Conservation (phyloP, 2,888 invertebrate species). For the Plebejus argus region DNA sequence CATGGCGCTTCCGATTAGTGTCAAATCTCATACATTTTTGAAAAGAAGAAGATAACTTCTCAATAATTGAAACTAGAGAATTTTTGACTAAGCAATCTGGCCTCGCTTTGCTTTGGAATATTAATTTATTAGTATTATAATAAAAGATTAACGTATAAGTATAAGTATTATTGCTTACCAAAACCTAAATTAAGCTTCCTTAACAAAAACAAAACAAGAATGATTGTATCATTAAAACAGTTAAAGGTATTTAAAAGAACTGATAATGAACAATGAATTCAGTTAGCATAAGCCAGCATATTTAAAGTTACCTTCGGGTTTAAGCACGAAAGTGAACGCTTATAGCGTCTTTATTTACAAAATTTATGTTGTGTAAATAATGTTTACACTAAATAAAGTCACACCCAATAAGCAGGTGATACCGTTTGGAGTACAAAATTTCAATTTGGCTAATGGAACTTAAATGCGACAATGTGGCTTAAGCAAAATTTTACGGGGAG, state of each 20-base stretch:
- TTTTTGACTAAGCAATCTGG: no score
- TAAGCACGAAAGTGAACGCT: neutral
- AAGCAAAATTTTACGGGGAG: slow-evolving; percentile 42
- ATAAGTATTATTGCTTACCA: neutral
- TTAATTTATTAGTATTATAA: no score
- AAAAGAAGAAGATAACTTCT: no score
- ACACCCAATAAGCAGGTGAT: slow-evolving; percentile 41
- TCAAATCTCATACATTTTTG: no score
- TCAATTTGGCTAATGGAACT: slow-evolving; percentile 65
- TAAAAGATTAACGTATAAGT: no score
- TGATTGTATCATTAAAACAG: neutral
- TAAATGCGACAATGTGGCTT: slow-evolving; percentile 45
- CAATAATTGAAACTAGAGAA: no score
- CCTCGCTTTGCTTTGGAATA: no score
- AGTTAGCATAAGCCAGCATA: neutral
- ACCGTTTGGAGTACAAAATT: slow-evolving; percentile 53
- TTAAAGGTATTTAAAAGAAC: neutral
- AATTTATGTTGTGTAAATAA: slow-evolving; percentile 26
- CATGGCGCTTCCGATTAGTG: no score
- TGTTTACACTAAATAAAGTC: slow-evolving; percentile 37
- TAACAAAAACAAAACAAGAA: neutral
- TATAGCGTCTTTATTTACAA: slow-evolving; percentile 1
- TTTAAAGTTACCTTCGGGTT: neutral
- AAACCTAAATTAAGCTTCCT: neutral
- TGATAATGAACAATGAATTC: neutral